Percentiles rank a stretch among this genome's conserved stretches.
Evolutionary conservation across 1,140 invertebrate genomes (phyloP).

Genomic region (Papilio dardanus): DNA sequence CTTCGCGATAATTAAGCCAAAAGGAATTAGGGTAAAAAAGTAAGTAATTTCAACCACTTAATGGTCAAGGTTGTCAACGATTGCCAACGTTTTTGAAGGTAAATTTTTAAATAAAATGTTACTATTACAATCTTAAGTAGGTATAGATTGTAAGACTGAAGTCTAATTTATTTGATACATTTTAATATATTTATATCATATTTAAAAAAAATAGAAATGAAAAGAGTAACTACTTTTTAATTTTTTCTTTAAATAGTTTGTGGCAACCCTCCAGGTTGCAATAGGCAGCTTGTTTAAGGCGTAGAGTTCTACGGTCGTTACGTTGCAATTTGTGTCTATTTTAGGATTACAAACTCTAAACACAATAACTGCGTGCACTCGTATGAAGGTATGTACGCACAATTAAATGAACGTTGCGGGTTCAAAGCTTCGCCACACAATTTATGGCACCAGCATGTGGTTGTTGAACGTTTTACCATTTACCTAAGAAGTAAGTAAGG

Average conservation of each 20-base stretch:
- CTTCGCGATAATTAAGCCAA: too few relatives aligned
- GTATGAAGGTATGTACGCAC: background rate
- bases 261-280: constrained; percentile 10
- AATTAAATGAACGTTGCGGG: constrained; percentile 11
- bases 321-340: constrained; percentile 37
- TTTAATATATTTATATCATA: background rate
- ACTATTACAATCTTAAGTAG: background rate
- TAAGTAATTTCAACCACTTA: too few relatives aligned
- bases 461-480: background rate
- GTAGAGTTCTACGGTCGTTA: constrained; percentile 16
- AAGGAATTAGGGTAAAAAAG: too few relatives aligned
- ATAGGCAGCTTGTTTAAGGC: constrained; percentile 4
- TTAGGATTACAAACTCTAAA: constrained; percentile 26
- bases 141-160: too few relatives aligned
- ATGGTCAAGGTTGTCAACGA: too few relatives aligned
- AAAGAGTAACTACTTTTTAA: background rate
- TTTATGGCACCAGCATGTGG: background rate
- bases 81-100: too few relatives aligned
- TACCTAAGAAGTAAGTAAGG: background rate
- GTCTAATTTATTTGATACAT: too few relatives aligned
- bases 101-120: too few relatives aligned
- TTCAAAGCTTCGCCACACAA: background rate
- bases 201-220: background rate
- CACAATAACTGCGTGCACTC: constrained; percentile 2
- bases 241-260: background rate